These are phyloP conservation scores for Chloropsis hardwickii DNA, from an alignment of 2,113 vertebrate species.

Conservation along the genomic window DNA sequence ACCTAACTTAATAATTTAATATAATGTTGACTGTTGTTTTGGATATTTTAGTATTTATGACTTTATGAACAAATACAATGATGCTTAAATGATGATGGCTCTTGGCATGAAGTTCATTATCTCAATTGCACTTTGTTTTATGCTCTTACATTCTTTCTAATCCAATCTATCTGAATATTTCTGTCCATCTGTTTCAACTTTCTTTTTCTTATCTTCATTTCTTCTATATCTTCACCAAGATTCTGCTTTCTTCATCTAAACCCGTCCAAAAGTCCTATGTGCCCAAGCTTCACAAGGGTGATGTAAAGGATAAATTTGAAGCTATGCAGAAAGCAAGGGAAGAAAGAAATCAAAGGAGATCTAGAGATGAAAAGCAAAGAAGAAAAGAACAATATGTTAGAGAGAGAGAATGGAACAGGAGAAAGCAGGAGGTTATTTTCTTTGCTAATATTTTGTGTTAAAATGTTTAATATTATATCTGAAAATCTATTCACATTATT, in stretches of 20 bases:
- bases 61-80: background rate
- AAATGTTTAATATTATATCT: constrained; percentile 8
- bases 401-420: constrained; percentile 92
- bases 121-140: constrained; percentile 37
- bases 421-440: constrained; percentile 92
- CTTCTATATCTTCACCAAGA: constrained; percentile 78
- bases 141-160: constrained; percentile 49
- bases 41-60: background rate
- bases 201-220: constrained; percentile 70
- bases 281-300: constrained; percentile 88
- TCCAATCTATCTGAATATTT: constrained; percentile 52
- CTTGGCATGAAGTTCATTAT: background rate
- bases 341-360: constrained; percentile 90
- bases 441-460: constrained; percentile 61
- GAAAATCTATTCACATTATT: background rate
- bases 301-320: constrained; percentile 93
- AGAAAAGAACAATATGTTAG: constrained; percentile 95
- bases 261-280: constrained; percentile 91
- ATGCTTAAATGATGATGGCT: background rate
- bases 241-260: constrained; percentile 89
- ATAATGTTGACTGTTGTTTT: background rate
- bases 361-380: constrained; percentile 90
- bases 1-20: background rate
- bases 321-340: constrained; percentile 96
- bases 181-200: constrained; percentile 63